Evolutionary conservation across 2,888 invertebrate genomes (phyloP).

Genomic region (Erynnis tages): DNA sequence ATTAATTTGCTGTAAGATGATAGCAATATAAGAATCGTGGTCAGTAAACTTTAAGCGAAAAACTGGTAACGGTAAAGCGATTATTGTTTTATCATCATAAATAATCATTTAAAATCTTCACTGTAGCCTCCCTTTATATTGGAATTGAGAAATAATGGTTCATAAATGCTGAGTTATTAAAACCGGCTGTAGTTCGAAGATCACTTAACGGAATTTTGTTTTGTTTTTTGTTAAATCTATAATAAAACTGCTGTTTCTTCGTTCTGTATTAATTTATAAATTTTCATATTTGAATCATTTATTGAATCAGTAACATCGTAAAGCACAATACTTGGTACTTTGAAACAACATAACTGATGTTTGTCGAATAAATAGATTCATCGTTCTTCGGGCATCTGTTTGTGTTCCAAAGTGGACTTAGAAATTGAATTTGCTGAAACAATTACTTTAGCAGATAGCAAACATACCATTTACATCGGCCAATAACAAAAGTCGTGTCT

Average conservation of each 20-base stretch:
- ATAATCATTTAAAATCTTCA: neutral
- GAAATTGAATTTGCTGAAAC: constrained; percentile 17
- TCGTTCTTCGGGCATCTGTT: neutral
- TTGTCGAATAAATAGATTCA: neutral
- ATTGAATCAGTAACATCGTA: no score
- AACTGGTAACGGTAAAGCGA: neutral
- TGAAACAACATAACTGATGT: no score
- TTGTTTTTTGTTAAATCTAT: neutral
- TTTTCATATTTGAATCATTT: no score
- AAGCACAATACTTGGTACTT: no score
- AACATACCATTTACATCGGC: constrained; percentile 20
- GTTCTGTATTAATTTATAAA: no score
- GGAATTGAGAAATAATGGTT: constrained; percentile 3
- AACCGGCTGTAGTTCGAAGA: neutral
- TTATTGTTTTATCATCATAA: neutral
- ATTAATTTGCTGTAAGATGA: constrained; percentile 6
- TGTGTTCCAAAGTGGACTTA: constrained; percentile 1
- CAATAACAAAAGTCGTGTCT: constrained; percentile 22
- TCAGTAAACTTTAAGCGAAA: neutral
- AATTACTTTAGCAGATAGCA: constrained; percentile 14
- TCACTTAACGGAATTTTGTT: constrained; percentile 5
- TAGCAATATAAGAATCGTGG: neutral
- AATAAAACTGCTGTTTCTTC: neutral
- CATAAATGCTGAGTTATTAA: constrained; percentile 4
- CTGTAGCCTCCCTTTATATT: neutral